A percentile compares a stretch with the other conserved stretches of the same genome.
These are phyloP conservation scores for Hypothenemus hampei DNA, from an alignment of 1,140 invertebrate genomes.

Conservation along the genomic window DNA sequence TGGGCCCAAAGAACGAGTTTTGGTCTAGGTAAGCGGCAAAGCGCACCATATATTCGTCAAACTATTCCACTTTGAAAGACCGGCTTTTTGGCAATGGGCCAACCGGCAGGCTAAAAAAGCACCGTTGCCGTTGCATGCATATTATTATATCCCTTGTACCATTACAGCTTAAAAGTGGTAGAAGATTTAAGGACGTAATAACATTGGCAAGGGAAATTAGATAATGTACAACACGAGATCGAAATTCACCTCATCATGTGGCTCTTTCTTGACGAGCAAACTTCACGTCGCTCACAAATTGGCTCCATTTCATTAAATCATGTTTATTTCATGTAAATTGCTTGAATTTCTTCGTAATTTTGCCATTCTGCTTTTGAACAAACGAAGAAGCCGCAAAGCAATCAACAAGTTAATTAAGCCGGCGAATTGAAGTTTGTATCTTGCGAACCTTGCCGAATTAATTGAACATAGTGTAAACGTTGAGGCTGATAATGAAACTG, in stretches of 20 bases:
- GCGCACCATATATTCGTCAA: neutral
- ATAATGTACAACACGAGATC: neutral
- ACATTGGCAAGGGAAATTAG: neutral
- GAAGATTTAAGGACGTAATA: neutral
- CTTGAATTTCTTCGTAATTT: conserved; percentile 14
- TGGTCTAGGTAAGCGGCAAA: neutral
- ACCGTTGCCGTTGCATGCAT: neutral
- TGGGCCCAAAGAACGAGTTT: neutral
- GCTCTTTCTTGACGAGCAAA: neutral
- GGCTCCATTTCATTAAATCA: conserved; percentile 13
- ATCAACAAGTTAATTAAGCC: conserved; percentile 12
- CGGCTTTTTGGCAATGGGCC: conserved; percentile 6
- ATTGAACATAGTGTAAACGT: neutral
- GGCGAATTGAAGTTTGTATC: conserved; percentile 7
- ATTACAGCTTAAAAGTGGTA: neutral
- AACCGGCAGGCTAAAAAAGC: neutral
- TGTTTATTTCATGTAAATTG: conserved; percentile 21
- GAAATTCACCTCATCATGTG: neutral
- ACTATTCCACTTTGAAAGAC: neutral
- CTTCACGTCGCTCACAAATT: conserved; percentile 9
- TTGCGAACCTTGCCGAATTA: neutral
- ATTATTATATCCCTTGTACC: neutral
- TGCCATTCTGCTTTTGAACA: conserved; percentile 14
- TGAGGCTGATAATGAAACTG: neutral
- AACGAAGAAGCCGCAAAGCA: conserved; percentile 18